Evolutionary conservation across 2,888 invertebrate species (phyloP).

Genomic region (Dione juno): DNA sequence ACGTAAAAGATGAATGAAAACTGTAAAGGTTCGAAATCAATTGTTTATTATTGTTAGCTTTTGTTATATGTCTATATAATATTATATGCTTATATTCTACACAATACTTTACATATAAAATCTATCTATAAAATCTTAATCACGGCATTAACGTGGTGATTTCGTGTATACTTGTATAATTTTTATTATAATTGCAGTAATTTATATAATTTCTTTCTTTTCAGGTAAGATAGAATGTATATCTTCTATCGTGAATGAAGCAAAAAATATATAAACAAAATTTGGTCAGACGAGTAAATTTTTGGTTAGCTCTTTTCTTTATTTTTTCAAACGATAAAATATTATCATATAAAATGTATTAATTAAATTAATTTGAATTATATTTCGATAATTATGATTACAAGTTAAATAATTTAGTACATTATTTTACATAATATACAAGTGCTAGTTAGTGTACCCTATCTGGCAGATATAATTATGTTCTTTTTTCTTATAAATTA

Average conservation of each 20-base stretch:
- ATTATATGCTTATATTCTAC: background rate
- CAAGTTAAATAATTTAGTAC: background rate
- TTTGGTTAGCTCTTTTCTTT: background rate
- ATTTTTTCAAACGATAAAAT: too few species aligned
- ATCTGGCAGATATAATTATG: background rate
- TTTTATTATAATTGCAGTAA: background rate
- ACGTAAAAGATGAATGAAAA: constrained; percentile 3
- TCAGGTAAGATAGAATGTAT: constrained; percentile 45
- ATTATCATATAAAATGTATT: too few species aligned
- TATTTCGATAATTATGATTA: background rate
- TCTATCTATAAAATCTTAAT: too few species aligned
- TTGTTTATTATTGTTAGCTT: background rate
- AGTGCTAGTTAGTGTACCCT: background rate
- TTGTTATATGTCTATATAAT: too few species aligned
- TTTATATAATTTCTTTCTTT: constrained; percentile 37
- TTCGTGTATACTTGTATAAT: background rate
- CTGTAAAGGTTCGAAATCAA: background rate
- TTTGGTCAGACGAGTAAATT: background rate
- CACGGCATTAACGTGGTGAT: too few species aligned
- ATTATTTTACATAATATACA: too few species aligned
- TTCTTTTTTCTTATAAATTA: background rate
- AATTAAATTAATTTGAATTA: too few species aligned
- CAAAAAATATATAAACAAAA: background rate
- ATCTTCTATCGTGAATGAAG: constrained; percentile 14
- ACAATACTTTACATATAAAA: too few species aligned